phyloP scores from a whole-genome alignment of 2,113 vertebrate species.

The Eulacestoma nigropectus region DNA sequence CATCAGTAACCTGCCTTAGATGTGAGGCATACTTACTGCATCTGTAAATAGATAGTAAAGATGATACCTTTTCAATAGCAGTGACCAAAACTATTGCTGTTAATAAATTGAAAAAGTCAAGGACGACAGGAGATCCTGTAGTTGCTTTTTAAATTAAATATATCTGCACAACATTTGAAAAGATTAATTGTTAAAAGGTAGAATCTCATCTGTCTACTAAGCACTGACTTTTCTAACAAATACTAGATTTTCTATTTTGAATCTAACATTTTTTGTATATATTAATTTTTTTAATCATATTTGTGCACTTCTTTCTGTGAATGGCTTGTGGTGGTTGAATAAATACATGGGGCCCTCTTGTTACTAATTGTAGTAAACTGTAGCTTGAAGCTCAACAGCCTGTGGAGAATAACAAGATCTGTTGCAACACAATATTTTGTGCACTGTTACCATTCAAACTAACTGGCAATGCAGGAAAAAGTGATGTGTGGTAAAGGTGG shows the following conservation, averaged over 20 bases:
- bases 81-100: neutral
- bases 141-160: neutral
- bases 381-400: neutral
- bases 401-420: neutral
- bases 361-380: conserved; percentile 25
- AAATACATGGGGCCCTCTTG: conserved; percentile 3
- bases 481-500: neutral
- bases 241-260: conserved; percentile 23
- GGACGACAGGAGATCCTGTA: neutral
- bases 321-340: conserved; percentile 53
- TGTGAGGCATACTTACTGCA: conserved; percentile 12
- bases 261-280: conserved; percentile 23
- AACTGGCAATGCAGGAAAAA: neutral
- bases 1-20: neutral
- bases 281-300: conserved; percentile 36
- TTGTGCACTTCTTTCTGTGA: conserved; percentile 39
- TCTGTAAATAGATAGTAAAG: neutral
- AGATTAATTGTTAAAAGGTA: conserved; percentile 64
- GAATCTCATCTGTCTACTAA: conserved; percentile 72
- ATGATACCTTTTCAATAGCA: conserved; percentile 12
- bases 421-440: neutral
- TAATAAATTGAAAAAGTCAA: neutral
- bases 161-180: conserved; percentile 57
- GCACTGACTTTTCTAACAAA: conserved; percentile 58
- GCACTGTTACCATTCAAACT: neutral